phyloP scores from a whole-genome alignment of 2,888 invertebrate genomes.

The Drosophila sordidula region DNA sequence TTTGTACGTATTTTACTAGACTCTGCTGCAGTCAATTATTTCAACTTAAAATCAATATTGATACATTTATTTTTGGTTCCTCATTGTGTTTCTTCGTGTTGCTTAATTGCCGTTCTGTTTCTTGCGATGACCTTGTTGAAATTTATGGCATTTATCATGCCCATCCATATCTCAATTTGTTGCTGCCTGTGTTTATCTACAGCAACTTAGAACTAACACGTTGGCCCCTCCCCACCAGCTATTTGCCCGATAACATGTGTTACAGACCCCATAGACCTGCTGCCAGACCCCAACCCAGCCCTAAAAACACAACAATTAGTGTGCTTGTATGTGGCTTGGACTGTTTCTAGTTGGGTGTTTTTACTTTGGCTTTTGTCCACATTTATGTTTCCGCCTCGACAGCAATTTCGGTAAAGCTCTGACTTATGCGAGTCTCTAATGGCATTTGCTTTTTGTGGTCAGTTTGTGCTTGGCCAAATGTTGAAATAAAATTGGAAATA shows the following conservation, averaged over 20 bases:
- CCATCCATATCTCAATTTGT: slow-evolving; percentile 33
- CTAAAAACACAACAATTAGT: slow-evolving; percentile 45
- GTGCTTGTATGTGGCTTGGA: not conserved
- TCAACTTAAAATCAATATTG: slow-evolving; percentile 57
- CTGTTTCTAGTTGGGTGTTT: not conserved
- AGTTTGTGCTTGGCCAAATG: slow-evolving; percentile 10
- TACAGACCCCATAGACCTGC: slow-evolving; percentile 4
- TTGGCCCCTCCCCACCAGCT: slow-evolving; percentile 14
- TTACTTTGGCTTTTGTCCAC: slow-evolving; percentile 29
- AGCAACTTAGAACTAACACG: slow-evolving; percentile 46
- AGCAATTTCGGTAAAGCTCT: slow-evolving; percentile 17
- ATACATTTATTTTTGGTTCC: slow-evolving; percentile 25
- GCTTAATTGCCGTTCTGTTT: slow-evolving; percentile 58
- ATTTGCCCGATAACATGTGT: slow-evolving; percentile 61
- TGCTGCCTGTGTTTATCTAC: slow-evolving; percentile 61
- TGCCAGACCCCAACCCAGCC: slow-evolving; percentile 1
- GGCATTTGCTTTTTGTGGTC: slow-evolving; percentile 16
- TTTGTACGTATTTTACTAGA: not conserved
- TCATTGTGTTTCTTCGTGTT: slow-evolving; percentile 46
- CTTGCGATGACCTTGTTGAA: slow-evolving; percentile 67
- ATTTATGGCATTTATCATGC: slow-evolving; percentile 62
- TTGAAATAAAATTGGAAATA: slow-evolving; percentile 16
- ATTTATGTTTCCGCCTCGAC: slow-evolving; percentile 29
- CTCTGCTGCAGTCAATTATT: slow-evolving; percentile 26
- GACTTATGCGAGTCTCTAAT: slow-evolving; percentile 40